Base-by-base conservation (phyloP, 2,797 vertebrate genomes). In the Cyprinodon diabolis region DNA sequence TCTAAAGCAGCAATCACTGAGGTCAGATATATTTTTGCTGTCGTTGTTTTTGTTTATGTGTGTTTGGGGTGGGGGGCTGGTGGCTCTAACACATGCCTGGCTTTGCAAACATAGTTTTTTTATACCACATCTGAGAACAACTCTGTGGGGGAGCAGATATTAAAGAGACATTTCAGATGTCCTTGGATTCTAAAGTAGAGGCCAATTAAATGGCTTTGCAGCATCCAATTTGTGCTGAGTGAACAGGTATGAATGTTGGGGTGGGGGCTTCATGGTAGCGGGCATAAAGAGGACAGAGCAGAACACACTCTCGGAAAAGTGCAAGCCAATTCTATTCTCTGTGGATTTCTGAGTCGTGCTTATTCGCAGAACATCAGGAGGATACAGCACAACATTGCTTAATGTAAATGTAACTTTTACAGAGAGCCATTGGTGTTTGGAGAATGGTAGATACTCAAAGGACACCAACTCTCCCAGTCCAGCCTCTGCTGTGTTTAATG, bases 171-270 rank as follows among this genome's bases (percentile, higher is more conserved):
- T 90, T 88, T 80, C 71, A 72, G 80, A 88, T 87, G 87, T 87
- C 89, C 89, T 86, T 90, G 89, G 81, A 90, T 88, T 84, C 79
- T 85, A 79, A 88, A 84, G 88, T 80, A 78, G 82, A 89, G 86
- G 85, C 90, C 88, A 92, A 91, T 91, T 87, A 91, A 92, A 90
- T 83, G 82, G 83, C 87, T 87, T 90, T 88, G 87, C 87, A 83
- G 84, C 84, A 90, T 92, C 82, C 83, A 91, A 89, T 92, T 92
- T 91, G 87, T 87, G 82, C 83, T 72, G 75, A 82, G 87, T 74
- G 86, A 91, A 91, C 88, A 87, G 88, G 88, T 91, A 89, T 83
- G 83, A 90, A 81, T 67, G 76, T 78, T 66, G 79, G 67, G 74
- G 62, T 45, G 62, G 81, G 80, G 76, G 75, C 77, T 77, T 80